Evolutionary conservation across 2,113 vertebrate genomes (phyloP).

Genomic region (Procavia capensis): DNA sequence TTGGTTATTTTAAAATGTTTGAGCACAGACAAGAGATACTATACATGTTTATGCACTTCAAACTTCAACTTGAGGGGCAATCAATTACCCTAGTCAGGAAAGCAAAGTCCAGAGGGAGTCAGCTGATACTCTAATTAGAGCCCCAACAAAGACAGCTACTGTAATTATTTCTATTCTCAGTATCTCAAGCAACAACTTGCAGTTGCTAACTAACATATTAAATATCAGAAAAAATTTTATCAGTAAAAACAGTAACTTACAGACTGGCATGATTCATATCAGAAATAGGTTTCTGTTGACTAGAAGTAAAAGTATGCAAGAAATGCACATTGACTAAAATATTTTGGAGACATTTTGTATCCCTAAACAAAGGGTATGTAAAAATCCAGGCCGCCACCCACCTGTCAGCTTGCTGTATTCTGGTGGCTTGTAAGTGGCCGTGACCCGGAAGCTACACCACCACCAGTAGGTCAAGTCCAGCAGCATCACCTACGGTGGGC

Average conservation of each 20-base stretch:
- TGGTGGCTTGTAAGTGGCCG: not conserved
- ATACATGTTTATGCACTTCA: not conserved
- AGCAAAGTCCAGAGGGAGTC: not conserved
- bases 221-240: constrained; percentile 29
- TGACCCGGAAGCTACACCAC: not conserved
- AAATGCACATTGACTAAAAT: not conserved
- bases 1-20: not conserved
- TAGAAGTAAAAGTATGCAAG: not conserved
- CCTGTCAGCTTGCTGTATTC: not conserved
- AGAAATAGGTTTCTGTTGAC: not conserved
- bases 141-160: not conserved
- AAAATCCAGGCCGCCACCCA: not conserved
- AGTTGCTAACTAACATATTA: not conserved
- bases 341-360: not conserved
- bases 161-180: not conserved
- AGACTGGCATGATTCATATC: not conserved
- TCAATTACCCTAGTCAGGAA: not conserved
- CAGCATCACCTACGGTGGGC: not conserved
- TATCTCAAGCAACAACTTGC: not conserved
- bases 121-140: not conserved
- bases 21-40: not conserved
- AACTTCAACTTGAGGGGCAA: not conserved
- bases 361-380: not conserved
- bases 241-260: not conserved
- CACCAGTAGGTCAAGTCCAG: not conserved